Evolutionary conservation across 2,797 vertebrate genomes (phyloP).

Genomic region (Ispidina lecontei): DNA sequence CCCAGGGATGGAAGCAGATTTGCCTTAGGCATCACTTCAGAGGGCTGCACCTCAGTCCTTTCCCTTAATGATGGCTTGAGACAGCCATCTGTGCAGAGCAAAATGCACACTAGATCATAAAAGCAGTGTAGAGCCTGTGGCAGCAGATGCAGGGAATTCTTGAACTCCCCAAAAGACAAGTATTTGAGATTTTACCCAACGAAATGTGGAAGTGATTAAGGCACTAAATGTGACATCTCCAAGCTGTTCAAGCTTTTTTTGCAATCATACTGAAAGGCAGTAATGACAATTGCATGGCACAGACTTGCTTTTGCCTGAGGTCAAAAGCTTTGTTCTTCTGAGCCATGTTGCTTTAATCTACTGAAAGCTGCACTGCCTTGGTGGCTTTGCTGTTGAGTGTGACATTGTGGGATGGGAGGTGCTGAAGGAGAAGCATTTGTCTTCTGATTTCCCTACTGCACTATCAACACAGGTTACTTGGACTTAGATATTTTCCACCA

Average conservation of each 20-base stretch:
- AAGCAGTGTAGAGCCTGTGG: not conserved
- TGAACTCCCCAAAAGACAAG: not conserved
- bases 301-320: not conserved
- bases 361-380: not conserved
- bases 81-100: not conserved
- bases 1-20: not conserved
- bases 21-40: not conserved
- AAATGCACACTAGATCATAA: not conserved
- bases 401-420: not conserved
- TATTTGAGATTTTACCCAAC: not conserved
- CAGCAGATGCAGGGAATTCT: not conserved
- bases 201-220: not conserved
- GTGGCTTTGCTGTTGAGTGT: not conserved
- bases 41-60: not conserved
- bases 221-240: not conserved
- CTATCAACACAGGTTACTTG: fast-evolving
- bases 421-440: not conserved
- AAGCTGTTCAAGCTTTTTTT: not conserved
- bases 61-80: not conserved
- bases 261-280: not conserved
- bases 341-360: not conserved
- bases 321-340: not conserved
- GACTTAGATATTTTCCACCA: not conserved
- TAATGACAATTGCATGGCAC: not conserved
- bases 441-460: not conserved